A percentile compares a stretch with the other conserved stretches of the same genome.
These are phyloP conservation scores for Chloroceryle amazona DNA, from an alignment of 2,797 vertebrate species.

Conservation along the genomic window DNA sequence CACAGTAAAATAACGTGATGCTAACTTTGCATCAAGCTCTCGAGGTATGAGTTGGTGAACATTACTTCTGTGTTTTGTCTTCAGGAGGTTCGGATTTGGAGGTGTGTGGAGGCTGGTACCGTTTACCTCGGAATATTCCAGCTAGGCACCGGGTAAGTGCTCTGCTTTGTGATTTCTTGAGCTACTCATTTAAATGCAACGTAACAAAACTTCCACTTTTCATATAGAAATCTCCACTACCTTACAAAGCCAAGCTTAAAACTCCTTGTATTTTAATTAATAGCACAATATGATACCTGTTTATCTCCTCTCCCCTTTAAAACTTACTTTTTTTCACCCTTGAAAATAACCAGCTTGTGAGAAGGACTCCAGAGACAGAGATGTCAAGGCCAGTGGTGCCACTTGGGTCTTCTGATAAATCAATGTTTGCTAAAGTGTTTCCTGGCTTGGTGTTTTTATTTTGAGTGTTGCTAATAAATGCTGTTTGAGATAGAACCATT, in stretches of 20 bases:
- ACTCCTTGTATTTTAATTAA: not conserved
- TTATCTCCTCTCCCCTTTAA: not conserved
- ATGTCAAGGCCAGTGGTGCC: not conserved
- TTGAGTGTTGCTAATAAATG: not conserved
- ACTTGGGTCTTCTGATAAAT: not conserved
- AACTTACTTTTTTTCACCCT: not conserved
- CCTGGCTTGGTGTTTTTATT: not conserved
- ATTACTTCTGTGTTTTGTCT: not conserved
- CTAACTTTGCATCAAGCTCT: not conserved
- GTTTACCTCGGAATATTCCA: not conserved
- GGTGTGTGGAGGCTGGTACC: not conserved
- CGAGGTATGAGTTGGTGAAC: not conserved
- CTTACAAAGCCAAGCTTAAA: not conserved
- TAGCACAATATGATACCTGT: not conserved
- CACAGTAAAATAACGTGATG: not conserved
- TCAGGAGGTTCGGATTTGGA: constrained; percentile 33
- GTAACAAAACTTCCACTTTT: not conserved
- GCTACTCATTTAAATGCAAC: not conserved
- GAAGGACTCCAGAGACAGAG: not conserved
- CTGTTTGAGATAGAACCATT: not conserved
- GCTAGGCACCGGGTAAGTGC: constrained; percentile 35
- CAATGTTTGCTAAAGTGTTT: constrained; percentile 1
- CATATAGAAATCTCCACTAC: not conserved
- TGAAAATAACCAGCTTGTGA: not conserved
- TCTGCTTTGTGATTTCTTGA: not conserved